Base-by-base conservation (phyloP, 1,140 invertebrate genomes). In the Brachionus rotundiformis region DNA sequence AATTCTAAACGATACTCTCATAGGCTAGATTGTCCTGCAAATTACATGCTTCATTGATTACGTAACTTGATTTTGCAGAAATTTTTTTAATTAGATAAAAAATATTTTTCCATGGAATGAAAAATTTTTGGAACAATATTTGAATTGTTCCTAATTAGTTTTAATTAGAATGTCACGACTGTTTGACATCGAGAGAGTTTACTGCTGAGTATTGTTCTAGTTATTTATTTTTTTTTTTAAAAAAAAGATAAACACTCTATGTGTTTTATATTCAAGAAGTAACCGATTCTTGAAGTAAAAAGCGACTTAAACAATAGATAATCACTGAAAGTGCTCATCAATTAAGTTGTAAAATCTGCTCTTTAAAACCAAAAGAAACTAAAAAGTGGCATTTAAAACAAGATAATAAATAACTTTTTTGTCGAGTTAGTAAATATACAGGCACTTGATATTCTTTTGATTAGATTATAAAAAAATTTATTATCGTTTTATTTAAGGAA, bases 361-460 rank as follows among this genome's bases (percentile, higher is more conserved):
- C 63, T 68, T 68, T 68, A 68, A 68, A 36, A 63, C 13, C 13
- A 63, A 31, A 68, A 68, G 29, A 33, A 33, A 33, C n/a, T 16
- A 68, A 33, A 36, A 33, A 33, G 63, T 68, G 63, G 31, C 33
- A 16, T 68, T 68, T 68, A 68, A 33, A 36, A 36, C 33, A 68
- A 68, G 33, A 68, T 19, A 36, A 68, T 36, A 19, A 68, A 36
- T 36, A 33, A 33, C 29, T 36, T 68, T 36, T 54, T 54, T 49
- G 0, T 49, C 8, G 19, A 49, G 19, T 23, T 54, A 19, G 47
- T 54, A 54, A 54, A 54, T 54, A 54, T 19, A 16, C 2, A 54
- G 16, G 19, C 25, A 73, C 39, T 73, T 73, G 68, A 73, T 73
- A 73, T 73, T 73, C 68, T 41, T 73, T 73, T 73, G 68, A 73